Evolutionary conservation across 2,113 vertebrate species (phyloP).

Genomic region (Callorhinus ursinus): DNA sequence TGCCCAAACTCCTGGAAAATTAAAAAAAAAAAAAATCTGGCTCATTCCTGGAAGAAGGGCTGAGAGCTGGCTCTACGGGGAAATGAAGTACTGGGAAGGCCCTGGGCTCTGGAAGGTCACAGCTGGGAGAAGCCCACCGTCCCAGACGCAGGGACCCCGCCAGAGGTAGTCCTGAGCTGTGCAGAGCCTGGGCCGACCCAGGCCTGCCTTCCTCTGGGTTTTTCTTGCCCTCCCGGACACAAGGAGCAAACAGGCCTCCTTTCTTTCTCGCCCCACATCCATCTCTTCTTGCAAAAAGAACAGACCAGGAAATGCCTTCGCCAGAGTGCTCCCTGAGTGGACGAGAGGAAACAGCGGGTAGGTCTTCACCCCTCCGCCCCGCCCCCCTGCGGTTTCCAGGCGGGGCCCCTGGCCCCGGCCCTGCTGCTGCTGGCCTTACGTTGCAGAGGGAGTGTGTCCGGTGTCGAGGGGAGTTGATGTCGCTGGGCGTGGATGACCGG

Average conservation of each 20-base stretch:
- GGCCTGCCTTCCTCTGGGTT: slow-evolving; percentile 58
- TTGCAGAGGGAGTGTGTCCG: slow-evolving; percentile 99
- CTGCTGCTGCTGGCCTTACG: slow-evolving; percentile 89
- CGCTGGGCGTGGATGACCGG: slow-evolving; percentile 96
- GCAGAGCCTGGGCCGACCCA: slow-evolving; percentile 32
- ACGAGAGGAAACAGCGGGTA: slow-evolving; percentile 70
- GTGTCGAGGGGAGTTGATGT: slow-evolving; percentile 98
- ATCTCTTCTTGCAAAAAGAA: slow-evolving; percentile 71
- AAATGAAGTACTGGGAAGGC: neutral
- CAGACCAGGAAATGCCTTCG: slow-evolving; percentile 68
- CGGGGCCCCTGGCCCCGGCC: slow-evolving; percentile 54
- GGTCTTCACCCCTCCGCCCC: neutral
- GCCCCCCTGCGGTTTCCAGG: neutral
- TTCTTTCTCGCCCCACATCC: slow-evolving; percentile 73
- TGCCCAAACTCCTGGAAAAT: neutral
- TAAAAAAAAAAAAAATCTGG: neutral
- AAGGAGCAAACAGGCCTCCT: slow-evolving; percentile 71
- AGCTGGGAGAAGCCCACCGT: neutral
- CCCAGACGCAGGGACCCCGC: neutral
- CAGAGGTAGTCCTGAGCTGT: neutral
- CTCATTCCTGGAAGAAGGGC: neutral
- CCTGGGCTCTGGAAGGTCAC: neutral
- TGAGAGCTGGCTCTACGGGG: neutral
- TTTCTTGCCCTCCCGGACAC: slow-evolving; percentile 68
- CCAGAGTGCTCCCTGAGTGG: slow-evolving; percentile 74